Evolutionary conservation across 2,797 vertebrate genomes (phyloP), one percentile per base, ranked within the genome.

Genomic region (Acanthornis magna): DNA sequence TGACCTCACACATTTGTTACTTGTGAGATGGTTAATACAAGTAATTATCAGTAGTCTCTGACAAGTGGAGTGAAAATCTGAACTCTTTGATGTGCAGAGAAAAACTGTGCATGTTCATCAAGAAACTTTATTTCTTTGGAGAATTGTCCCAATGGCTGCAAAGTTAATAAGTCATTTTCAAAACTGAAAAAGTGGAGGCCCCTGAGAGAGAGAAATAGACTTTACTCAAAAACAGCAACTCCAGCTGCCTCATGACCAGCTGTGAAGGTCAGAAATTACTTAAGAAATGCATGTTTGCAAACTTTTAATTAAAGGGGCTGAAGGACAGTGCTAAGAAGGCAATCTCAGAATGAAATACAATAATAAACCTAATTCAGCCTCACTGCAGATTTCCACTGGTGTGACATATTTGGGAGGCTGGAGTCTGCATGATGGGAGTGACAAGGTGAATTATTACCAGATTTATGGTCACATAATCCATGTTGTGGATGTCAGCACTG

Each of bases 251-350:
- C 48, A 81, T 74, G 93, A 68, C 57, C 78, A 92, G 63, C 53
- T 89, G 82, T 70, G 84, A 92, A 68, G 23, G 57, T 92, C 61
- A 68, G 54, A 74, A 94, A 93, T 90, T 89, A 87, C 72, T 93
- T 51, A 58, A 66, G 32, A 30, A 86, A 85, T 36, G 40, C 30
- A 65, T 19, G 15, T 72, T 76, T 82, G 32, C 74, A 93, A 91
- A 45, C 16, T 87, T 81, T 70, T 70, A 76, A 95, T 90, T 89
- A 85, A 87, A 87, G 55, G 21, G 11, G 16, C 21, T 57, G 55
- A 60, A 76, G 22, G 27, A 23, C 68, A 29, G 16, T 36, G n/a
- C 40, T 93, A 82, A 79, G 38, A 92, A 34, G 11, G 38, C 43
- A 71, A 51, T 54, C 38, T 55, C 61, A 57, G 16, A 89, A 15